Base-by-base conservation (phyloP, 2,113 vertebrate genomes). In the Garra rufa region DNA sequence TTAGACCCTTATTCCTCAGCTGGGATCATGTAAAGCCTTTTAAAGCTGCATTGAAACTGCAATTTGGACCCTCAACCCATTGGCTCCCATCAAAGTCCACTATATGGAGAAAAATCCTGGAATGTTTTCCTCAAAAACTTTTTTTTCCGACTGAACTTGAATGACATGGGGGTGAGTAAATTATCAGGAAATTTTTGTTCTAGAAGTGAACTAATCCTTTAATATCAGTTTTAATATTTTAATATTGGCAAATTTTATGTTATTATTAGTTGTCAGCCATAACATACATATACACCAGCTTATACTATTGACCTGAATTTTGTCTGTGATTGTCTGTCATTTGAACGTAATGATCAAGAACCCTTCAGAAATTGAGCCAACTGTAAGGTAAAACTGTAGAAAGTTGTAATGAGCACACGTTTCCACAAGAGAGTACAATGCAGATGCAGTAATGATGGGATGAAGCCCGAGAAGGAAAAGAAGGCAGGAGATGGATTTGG, bases 391-490 rank as follows among this genome's bases (percentile, higher is more conserved):
- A 61, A 78, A 78, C 24, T 75, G 17, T 30, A 63, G 48, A 61
- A 63, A 41, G 15, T 19, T 48, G 24, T 48, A 80, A 80, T 30
- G 43, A 80, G 59, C 43, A 65, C 26, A 30, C 41, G 2, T 21
- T 46, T 48, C 17, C 15, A 43, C 41, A 67, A 30, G 26, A 67
- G 77, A 67, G 15, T 48, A 41, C n/a, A 84, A 55, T 38, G 76
- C 75, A n/a, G n/a, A 50, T 74, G 44, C 59, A 74, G 14, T 55
- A 83, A 63, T 24, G 69, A 61, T 30, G 65, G 44, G 59, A 78
- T 63, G 79, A 77, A 80, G 44, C 73, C 70, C 9, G 26, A 71
- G 14, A 41, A 69, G 67, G 38, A 76, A 77, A 43, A 59, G 14
- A 81, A 85, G 17, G 50, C 38, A 71, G 44, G 55, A 57, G 76